Percentiles rank a stretch among this genome's conserved stretches.
Evolutionary conservation across 2,797 vertebrate species (phyloP).

Genomic region (Pristis pectinata): DNA sequence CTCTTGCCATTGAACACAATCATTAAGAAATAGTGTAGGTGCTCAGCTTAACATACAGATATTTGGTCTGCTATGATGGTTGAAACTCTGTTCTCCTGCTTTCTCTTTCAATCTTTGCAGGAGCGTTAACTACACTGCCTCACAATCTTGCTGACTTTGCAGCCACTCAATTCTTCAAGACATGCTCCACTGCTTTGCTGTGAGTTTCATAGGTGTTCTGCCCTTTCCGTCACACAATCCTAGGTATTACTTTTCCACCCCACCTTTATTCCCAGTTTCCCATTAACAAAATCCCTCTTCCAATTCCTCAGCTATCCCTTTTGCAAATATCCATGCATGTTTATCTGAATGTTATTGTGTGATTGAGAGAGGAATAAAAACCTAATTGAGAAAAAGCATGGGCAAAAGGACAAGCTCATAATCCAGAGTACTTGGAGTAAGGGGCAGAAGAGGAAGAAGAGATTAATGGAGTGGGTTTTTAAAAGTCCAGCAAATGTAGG

Average conservation of each 20-base stretch:
- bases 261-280: neutral
- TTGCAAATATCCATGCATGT: neutral
- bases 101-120: constrained; percentile 25
- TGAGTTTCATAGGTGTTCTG: constrained; percentile 23
- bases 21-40: neutral
- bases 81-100: neutral
- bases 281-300: neutral
- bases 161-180: neutral
- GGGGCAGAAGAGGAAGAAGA: neutral
- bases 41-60: neutral
- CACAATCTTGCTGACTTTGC: constrained; percentile 28
- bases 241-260: neutral
- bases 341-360: neutral
- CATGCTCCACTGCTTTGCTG: neutral
- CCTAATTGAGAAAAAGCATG: too few relatives aligned
- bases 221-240: neutral
- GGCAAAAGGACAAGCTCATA: neutral
- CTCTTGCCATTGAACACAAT: neutral
- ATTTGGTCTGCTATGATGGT: neutral
- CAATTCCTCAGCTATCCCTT: neutral
- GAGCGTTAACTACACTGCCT: constrained; percentile 22
- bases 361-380: neutral
- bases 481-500: neutral
- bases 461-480: neutral
- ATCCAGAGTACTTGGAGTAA: too few relatives aligned